Base-by-base conservation (phyloP, 2,113 vertebrate species). In the Piprites chloris region DNA sequence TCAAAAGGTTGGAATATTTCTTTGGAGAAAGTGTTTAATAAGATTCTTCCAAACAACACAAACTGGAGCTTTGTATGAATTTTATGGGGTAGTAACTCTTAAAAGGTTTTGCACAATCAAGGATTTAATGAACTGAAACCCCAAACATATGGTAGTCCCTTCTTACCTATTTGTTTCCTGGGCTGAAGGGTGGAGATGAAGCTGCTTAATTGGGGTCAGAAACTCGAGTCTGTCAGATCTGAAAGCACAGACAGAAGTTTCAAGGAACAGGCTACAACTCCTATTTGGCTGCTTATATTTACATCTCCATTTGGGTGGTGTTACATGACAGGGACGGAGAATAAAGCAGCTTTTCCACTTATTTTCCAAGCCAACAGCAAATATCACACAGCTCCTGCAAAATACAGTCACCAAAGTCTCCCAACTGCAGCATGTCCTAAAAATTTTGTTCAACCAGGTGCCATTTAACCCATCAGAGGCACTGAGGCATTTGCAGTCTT, bases 11-110 rank as follows among this genome's bases (percentile, higher is more conserved):
- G 95, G 88, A 94, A 95, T 95, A 95, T 87, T 89, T 92, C 92
- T 97, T 96, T 83, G 92, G 96, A 97, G 96, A 91, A 96, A 96
- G 85, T 47, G 53, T 97, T 98, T 97, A 98, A 97, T 98, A 98
- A 87, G 90, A 97, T 94, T 95, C 95, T 96, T 87, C 95, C 89
- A 91, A 97, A 97, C 83, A 97, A 92, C 76, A 71, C 68, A 89
- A 97, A 95, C 89, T 80, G 66, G 1, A 89, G 73, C 63, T 87
- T 95, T 65, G 62, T 46, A 46, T 79, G 58, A 83, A 49, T 88
- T 95, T 95, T 65, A 33, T 75, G 66, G 63, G 30, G 49, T 82
- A 37, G 63, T 33, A 21, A 76, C 68, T 96, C 73, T 95, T 80
- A 42, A 71, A 95, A 95, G 61, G 79, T 71, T 89, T 79, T 94